phyloP scores from a whole-genome alignment of 2,113 vertebrate genomes.

The Pachypanchax playfairii region DNA sequence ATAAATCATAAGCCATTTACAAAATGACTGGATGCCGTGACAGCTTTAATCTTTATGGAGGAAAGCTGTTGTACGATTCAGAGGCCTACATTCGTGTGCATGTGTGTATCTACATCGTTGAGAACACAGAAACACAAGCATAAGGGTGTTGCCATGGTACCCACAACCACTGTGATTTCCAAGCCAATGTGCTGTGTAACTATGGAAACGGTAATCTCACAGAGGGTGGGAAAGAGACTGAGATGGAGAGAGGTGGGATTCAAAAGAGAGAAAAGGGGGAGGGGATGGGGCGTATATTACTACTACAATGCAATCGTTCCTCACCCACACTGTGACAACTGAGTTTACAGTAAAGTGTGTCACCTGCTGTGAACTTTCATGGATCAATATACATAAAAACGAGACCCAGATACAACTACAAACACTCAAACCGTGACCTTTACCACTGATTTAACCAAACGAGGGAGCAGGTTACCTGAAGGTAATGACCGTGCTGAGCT shows the following conservation, averaged over 20 bases:
- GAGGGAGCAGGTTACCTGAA: background rate
- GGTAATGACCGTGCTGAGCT: slow-evolving; percentile 2
- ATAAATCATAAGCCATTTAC: slow-evolving; percentile 73
- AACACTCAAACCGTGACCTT: background rate
- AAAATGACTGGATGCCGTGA: slow-evolving; percentile 56
- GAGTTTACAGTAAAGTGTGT: slow-evolving; percentile 23
- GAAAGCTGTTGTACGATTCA: slow-evolving; percentile 26
- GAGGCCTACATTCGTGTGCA: background rate
- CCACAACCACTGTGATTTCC: slow-evolving; percentile 76
- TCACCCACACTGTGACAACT: too few species aligned
- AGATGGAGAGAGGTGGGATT: slow-evolving; percentile 51
- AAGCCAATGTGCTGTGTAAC: slow-evolving; percentile 75
- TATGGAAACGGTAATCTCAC: slow-evolving; percentile 79
- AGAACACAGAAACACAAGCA: slow-evolving; percentile 57
- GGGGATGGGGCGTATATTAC: slow-evolving; percentile 34
- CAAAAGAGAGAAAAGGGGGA: slow-evolving; percentile 47
- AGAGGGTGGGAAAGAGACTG: slow-evolving; percentile 58
- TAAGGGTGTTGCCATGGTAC: slow-evolving; percentile 78
- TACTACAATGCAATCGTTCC: slow-evolving; percentile 18
- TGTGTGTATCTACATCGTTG: slow-evolving; percentile 32
- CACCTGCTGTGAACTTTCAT: slow-evolving; percentile 33
- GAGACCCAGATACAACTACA: background rate
- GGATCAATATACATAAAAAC: background rate
- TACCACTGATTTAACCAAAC: background rate
- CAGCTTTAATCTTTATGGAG: slow-evolving; percentile 55